Conservation (phyloP, 2,113 vertebrate species). For the Xerus inauris region DNA sequence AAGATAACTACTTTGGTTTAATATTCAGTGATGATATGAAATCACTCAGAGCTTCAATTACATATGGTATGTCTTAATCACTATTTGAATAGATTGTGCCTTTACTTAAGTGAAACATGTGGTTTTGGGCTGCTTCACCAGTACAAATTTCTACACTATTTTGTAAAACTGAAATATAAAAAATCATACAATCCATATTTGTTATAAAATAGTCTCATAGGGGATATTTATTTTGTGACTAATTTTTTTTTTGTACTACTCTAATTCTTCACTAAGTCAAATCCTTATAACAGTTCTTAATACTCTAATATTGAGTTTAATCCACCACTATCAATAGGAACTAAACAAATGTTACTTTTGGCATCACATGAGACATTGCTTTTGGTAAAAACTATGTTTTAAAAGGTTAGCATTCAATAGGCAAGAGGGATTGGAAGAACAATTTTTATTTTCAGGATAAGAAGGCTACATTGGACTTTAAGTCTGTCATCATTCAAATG, state of each 20-base stretch:
- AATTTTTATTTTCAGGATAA: conserved; percentile 14
- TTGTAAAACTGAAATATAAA: not conserved
- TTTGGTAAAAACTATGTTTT: not conserved
- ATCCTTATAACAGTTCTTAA: conserved; percentile 45
- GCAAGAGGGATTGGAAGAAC: not conserved
- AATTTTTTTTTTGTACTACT: conserved; percentile 31
- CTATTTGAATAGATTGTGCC: not conserved
- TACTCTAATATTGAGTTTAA: conserved; percentile 24
- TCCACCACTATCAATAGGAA: not conserved
- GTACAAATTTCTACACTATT: not conserved
- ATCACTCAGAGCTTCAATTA: not conserved
- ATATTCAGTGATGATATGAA: not conserved
- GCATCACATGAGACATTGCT: not conserved
- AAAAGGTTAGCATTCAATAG: not conserved
- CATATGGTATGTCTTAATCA: not conserved
- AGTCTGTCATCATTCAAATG: conserved; percentile 50
- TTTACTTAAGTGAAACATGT: not conserved
- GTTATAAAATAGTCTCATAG: not conserved
- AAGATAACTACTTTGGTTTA: not conserved
- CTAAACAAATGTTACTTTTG: conserved; percentile 32
- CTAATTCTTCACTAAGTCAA: not conserved
- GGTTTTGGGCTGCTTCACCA: not conserved
- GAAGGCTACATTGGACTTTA: not conserved
- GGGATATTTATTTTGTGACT: conserved; percentile 20
- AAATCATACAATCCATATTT: not conserved